A percentile compares a stretch with the other conserved stretches of the same genome.
These are phyloP conservation scores for Brienomyrus longianalis DNA, from an alignment of 2,113 vertebrate species.

Conservation along the genomic window DNA sequence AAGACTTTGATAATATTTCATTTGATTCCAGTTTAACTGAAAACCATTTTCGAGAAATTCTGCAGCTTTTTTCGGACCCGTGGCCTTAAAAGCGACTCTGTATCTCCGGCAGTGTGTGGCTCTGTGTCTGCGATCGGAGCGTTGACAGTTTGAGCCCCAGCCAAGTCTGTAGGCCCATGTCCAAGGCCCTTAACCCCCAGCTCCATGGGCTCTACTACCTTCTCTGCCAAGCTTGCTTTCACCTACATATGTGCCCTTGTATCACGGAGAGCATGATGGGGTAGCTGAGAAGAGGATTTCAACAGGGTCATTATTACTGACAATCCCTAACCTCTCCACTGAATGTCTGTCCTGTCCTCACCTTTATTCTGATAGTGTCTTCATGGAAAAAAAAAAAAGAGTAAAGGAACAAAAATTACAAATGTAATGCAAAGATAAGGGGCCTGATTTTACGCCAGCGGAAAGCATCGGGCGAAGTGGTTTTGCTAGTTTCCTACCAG, in stretches of 20 bases:
- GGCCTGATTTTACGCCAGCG: no score
- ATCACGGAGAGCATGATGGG: not conserved
- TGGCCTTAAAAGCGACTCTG: not conserved
- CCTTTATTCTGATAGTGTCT: no score
- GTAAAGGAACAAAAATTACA: no score
- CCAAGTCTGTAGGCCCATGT: not conserved
- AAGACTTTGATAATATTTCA: not conserved
- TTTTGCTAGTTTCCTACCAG: no score
- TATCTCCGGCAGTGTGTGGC: not conserved
- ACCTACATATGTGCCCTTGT: not conserved
- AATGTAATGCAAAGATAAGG: no score
- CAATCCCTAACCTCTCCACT: not conserved
- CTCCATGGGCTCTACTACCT: not conserved
- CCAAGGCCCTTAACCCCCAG: not conserved
- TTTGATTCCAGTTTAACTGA: no score
- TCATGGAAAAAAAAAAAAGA: no score
- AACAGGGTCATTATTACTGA: not conserved
- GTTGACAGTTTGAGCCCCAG: no score
- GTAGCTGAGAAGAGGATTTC: not conserved
- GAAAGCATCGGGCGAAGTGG: no score
- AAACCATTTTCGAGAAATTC: no score
- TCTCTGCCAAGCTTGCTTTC: not conserved
- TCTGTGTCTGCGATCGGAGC: not conserved
- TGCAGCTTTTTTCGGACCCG: no score
- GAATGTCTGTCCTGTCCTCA: no score